Evolutionary conservation across 2,888 invertebrate species (phyloP).

Genomic region (Drosophila anceps): DNA sequence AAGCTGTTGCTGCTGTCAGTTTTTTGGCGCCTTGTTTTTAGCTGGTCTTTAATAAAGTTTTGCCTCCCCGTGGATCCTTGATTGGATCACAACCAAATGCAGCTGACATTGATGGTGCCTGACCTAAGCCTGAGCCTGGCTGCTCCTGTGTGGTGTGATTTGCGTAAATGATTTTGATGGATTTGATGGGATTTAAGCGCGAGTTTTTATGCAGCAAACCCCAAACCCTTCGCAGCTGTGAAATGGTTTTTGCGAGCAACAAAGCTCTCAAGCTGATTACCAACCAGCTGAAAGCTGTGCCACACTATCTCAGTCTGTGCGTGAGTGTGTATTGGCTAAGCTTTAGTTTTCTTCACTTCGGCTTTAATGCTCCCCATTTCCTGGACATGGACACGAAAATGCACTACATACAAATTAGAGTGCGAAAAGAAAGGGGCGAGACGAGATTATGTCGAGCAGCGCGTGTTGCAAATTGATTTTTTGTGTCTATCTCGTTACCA

Average conservation of each 20-base stretch:
- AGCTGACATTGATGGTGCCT: conserved; percentile 54
- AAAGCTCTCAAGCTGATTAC: conserved; percentile 60
- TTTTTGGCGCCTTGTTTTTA: conserved; percentile 62
- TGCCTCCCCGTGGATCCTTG: conserved; percentile 40
- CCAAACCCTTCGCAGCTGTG: conserved; percentile 3
- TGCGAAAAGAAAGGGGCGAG: conserved; percentile 6
- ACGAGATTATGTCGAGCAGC: conserved; percentile 13
- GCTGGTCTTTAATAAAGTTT: conserved; percentile 67
- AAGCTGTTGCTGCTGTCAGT: conserved; percentile 54
- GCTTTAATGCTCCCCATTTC: conserved; percentile 59
- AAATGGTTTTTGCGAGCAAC: conserved; percentile 43
- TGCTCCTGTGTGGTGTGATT: conserved; percentile 55
- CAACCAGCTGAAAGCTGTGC: conserved; percentile 31
- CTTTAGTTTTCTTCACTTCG: conserved; percentile 43
- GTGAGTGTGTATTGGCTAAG: conserved; percentile 28
- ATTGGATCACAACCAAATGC: conserved; percentile 66
- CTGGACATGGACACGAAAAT: conserved; percentile 67
- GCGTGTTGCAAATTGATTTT: conserved; percentile 69
- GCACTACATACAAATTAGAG: conserved; percentile 75
- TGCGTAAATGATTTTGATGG: conserved; percentile 79
- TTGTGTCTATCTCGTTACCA: conserved; percentile 44
- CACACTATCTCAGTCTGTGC: conserved; percentile 6
- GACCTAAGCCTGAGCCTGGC: conserved; percentile 32
- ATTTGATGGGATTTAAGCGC: conserved; percentile 73
- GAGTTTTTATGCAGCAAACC: conserved; percentile 35